These are phyloP conservation scores for Corvus hawaiiensis DNA, from an alignment of 2,113 vertebrate species.

Conservation along the genomic window DNA sequence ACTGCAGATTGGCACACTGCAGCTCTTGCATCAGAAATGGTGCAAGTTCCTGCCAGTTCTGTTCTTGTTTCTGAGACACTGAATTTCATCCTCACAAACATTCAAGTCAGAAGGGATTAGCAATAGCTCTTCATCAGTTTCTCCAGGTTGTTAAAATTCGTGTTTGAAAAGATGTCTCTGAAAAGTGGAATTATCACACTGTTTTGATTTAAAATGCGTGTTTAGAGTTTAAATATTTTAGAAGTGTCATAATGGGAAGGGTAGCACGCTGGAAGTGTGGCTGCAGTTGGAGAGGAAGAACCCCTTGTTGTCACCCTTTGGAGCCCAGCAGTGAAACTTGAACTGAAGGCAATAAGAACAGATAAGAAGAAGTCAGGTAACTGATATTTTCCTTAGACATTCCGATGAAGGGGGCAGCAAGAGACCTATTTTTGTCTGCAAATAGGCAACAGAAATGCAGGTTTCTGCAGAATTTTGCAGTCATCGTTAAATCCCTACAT, in stretches of 20 bases:
- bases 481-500: background rate
- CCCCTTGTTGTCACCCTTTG: rapidly evolving
- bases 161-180: background rate
- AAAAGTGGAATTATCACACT: background rate
- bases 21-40: background rate
- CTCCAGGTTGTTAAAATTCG: background rate
- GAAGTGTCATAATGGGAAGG: background rate
- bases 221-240: background rate
- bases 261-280: background rate
- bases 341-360: background rate
- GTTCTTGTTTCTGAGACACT: background rate
- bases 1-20: background rate
- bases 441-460: background rate
- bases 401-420: background rate
- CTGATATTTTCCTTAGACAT: background rate
- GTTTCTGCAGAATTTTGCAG: background rate
- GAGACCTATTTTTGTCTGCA: background rate
- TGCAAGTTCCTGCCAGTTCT: background rate
- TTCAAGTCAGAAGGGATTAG: background rate
- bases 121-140: background rate
- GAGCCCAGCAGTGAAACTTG: background rate
- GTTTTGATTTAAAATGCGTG: background rate
- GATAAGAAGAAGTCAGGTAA: background rate
- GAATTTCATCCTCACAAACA: background rate
- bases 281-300: background rate